Percentiles rank a stretch among this genome's conserved stretches.
These are phyloP conservation scores for Orthochromis malagaraziensis DNA, from an alignment of 2,113 vertebrate genomes.

Conservation along the genomic window DNA sequence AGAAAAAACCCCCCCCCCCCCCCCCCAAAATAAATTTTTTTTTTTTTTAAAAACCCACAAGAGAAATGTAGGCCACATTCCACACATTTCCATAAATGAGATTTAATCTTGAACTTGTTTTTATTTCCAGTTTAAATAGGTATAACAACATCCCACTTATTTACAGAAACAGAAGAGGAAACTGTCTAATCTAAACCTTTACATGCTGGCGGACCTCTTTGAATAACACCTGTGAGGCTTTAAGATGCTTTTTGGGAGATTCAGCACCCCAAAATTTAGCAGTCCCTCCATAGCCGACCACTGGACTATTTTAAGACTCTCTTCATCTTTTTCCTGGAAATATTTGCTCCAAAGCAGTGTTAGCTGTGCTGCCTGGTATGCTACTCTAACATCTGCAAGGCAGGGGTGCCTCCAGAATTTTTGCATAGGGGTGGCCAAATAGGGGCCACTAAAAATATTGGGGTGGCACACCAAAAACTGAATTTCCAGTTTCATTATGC, in stretches of 20 bases:
- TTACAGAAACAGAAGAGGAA: fast-evolving
- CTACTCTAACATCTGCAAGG: background rate
- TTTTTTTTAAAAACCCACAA: background rate
- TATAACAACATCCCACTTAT: background rate
- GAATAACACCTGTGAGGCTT: background rate
- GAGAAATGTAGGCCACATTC: background rate
- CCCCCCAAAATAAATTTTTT: fast-evolving
- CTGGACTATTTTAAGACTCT: conserved; percentile 8
- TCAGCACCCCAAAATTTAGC: background rate
- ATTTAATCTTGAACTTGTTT: background rate
- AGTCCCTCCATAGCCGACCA: background rate
- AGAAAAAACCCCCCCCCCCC: too few species aligned
- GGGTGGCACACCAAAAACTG: background rate
- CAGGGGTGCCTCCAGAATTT: background rate
- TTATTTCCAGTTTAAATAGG: background rate
- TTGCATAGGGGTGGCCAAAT: background rate
- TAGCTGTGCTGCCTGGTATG: background rate
- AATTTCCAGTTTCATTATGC: background rate
- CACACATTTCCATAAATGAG: background rate
- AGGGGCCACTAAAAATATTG: background rate
- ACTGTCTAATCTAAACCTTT: background rate
- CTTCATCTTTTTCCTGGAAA: background rate
- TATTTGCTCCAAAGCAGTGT: background rate
- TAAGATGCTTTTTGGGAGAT: background rate
- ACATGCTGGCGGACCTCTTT: background rate